Conservation (phyloP, 23 tunicate genomes). For the Corella eumyota region DNA sequence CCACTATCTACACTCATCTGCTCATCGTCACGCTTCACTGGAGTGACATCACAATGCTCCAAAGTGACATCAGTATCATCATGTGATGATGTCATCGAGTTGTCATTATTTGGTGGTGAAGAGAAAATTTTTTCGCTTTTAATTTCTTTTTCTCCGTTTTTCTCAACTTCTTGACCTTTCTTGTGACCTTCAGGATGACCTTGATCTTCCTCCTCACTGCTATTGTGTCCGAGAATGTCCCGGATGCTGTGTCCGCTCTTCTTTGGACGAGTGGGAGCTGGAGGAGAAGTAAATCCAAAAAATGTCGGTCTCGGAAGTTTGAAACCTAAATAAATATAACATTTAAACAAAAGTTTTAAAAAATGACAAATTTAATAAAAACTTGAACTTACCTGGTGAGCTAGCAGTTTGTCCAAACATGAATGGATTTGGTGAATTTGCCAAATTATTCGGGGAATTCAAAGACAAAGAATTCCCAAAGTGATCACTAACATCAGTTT, state of each 20-base stretch:
- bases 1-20: constrained; percentile 23
- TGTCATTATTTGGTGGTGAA: neutral
- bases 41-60: neutral
- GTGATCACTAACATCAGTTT: constrained; percentile 68
- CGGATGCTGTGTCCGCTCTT: constrained; percentile 85
- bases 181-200: neutral
- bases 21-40: constrained; percentile 11
- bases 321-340: constrained; percentile 18
- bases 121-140: neutral
- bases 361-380: neutral
- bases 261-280: constrained; percentile 6
- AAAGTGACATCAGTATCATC: constrained; percentile 1
- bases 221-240: constrained; percentile 67
- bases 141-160: neutral
- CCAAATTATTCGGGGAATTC: constrained; percentile 42
- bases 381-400: constrained; percentile 54
- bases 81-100: neutral
- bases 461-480: constrained; percentile 71
- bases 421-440: constrained; percentile 28
- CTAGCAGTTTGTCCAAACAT: constrained; percentile 9
- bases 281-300: constrained; percentile 23
- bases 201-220: constrained; percentile 35
- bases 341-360: neutral
- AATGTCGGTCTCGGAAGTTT: constrained; percentile 32
- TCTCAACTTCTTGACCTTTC: neutral